phyloP scores from a whole-genome alignment of 2,113 vertebrate species.

The Notarius quadriscutis region DNA sequence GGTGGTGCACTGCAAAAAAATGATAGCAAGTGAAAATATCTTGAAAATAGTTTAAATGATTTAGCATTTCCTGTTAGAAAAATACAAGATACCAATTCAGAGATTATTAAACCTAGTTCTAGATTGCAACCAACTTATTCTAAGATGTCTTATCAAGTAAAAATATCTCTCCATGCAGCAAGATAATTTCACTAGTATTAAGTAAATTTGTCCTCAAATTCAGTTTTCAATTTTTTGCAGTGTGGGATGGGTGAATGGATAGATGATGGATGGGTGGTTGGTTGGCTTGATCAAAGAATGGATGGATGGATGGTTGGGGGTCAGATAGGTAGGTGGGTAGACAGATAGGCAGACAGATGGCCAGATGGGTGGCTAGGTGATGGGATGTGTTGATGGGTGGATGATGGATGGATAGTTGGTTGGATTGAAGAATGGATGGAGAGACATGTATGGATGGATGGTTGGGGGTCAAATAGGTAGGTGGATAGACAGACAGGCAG shows the following conservation, averaged over 20 bases:
- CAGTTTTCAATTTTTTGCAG: no score
- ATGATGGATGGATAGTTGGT: neutral
- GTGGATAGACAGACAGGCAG: neutral
- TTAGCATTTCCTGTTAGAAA: no score
- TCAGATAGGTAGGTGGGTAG: neutral
- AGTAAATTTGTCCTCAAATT: no score
- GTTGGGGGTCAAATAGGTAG: neutral
- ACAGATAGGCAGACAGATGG: no score
- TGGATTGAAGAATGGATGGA: neutral
- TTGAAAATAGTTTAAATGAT: no score
- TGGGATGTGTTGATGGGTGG: neutral
- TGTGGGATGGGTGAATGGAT: neutral
- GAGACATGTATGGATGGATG: neutral
- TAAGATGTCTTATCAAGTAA: no score
- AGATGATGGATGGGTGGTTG: neutral
- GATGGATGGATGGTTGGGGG: neutral
- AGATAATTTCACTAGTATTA: no score
- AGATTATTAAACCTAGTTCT: no score
- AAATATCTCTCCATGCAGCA: no score
- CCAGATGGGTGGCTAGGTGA: neutral
- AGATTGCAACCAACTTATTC: no score
- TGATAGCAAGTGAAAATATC: no score
- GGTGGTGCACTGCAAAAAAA: neutral
- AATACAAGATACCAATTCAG: no score
- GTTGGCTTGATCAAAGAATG: neutral